Evolutionary conservation across 2,113 vertebrate genomes (phyloP).

Genomic region (Lasiurus cinereus): DNA sequence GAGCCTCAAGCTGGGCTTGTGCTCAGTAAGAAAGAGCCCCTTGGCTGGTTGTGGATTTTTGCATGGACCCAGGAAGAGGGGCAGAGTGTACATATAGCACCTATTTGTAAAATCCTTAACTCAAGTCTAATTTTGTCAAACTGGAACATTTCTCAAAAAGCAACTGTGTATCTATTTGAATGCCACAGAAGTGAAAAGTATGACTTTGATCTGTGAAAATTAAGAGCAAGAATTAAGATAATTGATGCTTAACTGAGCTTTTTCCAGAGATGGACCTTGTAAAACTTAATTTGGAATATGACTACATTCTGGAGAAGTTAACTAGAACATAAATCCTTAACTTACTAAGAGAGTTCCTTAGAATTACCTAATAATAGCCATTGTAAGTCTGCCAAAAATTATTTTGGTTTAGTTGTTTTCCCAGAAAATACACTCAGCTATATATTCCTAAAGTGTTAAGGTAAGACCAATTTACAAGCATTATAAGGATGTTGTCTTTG

Average conservation of each 20-base stretch:
- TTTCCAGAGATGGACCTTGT: not conserved
- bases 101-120: not conserved
- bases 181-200: not conserved
- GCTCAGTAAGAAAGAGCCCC: not conserved
- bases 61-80: not conserved
- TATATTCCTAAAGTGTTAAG: not conserved
- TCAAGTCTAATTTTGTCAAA: not conserved
- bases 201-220: not conserved
- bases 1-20: not conserved
- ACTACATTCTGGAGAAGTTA: conserved; percentile 11
- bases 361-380: conserved; percentile 7
- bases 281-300: not conserved
- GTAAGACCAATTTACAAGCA: not conserved
- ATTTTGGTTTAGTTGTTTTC: conserved; percentile 41
- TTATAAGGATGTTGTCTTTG: not conserved
- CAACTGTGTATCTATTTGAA: not conserved
- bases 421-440: not conserved
- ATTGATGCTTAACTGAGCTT: not conserved
- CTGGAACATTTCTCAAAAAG: not conserved
- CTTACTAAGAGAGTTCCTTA: not conserved
- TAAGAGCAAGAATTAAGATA: not conserved
- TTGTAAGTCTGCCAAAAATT: not conserved
- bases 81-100: not conserved
- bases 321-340: not conserved
- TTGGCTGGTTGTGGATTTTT: not conserved